Evolutionary conservation across 2,888 invertebrate genomes (phyloP), one percentile per base, ranked within the genome.

Genomic region (Scrobipalpa atriplicella): DNA sequence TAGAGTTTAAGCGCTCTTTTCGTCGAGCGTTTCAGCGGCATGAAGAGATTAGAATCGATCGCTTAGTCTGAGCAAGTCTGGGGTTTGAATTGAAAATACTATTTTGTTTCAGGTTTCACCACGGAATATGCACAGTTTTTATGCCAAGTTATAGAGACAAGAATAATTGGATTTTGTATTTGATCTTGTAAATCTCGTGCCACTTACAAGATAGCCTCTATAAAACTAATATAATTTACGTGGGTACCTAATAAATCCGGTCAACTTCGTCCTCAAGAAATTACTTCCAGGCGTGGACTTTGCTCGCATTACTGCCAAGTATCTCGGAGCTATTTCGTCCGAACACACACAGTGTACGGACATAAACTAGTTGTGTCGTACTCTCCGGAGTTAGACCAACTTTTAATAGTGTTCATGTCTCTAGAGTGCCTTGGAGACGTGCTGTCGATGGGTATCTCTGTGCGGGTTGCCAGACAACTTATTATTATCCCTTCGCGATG

Each of bases 381-480:
- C 80, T 82, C 78, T 79, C 82, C 75, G 71, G 76, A 86, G 85
- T 87, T 85, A 78, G 83, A 64, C 65, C 75, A 91, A 91, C 85
- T 91, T 90, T 90, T 90, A 91, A 90, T 90, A 89, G 90, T 82
- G 86, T 89, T 85, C 83, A 74, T 78, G 81, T 84, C 84, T 79
- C 83, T 69, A 56, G 78, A 80, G 82, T 77, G 77, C 70, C 66
- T 69, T 70, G 67, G 75, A 76, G 75, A 72, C 72, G 71, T 67
- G 68, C 67, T 72, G 80, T 75, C 78, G 74, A 78, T 75, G 74
- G 74, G 73, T 73, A 77, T 77, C 73, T 74, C 67, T 58, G 58
- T 29, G 29, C n/a, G 58, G 38, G 58, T 29, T 58, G 58, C 58
- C 38, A 62, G 41, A 62, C 62, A 62, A 29, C 19, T 62, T 29